Conservation (phyloP, 2,113 vertebrate genomes). For the Atlantisia rogersi region DNA sequence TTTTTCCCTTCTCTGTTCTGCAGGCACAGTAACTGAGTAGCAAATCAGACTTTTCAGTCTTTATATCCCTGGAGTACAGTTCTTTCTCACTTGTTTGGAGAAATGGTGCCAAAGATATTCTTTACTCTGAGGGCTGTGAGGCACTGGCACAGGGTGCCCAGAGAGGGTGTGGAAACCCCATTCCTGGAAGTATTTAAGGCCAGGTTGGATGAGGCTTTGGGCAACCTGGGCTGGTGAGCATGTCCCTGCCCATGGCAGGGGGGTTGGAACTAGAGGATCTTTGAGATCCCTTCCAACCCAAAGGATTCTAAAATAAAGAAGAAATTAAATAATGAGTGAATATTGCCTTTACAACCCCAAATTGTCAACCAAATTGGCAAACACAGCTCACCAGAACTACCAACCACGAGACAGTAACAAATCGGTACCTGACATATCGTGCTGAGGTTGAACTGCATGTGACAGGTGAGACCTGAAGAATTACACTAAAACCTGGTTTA, state of each 20-base stretch:
- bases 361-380: neutral
- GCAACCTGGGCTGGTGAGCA: too few species aligned
- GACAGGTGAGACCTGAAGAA: neutral
- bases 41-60: neutral
- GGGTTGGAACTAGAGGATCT: too few species aligned
- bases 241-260: too few species aligned
- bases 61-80: fast-evolving
- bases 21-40: neutral
- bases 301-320: too few species aligned
- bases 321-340: neutral
- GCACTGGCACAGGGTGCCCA: too few species aligned
- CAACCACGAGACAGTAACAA: neutral
- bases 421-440: fast-evolving
- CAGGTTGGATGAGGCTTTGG: too few species aligned
- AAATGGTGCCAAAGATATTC: neutral
- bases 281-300: too few species aligned
- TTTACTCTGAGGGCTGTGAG: too few species aligned
- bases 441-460: neutral
- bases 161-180: too few species aligned
- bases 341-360: neutral
- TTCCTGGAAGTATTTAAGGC: too few species aligned
- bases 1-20: neutral
- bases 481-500: neutral
- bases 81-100: neutral
- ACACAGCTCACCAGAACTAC: neutral